Evolutionary conservation across 2,797 vertebrate genomes (phyloP), one percentile per base, ranked within the genome.

Genomic region (Linurgus olivaceus): DNA sequence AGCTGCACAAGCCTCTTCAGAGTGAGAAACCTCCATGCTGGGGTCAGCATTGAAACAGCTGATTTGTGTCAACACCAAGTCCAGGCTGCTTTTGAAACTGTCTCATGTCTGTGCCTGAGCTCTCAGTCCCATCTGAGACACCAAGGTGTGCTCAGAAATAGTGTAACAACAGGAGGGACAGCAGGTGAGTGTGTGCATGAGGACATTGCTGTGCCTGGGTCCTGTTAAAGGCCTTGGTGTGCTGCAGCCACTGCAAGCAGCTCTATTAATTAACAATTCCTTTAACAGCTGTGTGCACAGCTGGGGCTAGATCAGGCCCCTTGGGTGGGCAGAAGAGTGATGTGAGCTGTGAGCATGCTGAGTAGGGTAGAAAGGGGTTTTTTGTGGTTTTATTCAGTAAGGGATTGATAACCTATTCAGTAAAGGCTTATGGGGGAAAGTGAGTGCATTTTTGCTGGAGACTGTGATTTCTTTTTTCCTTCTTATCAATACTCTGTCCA

Each of bases 281-380:
- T 33, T 37, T 72, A 72, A 21, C 19, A 40, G 19, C 25, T 25
- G 21, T 10, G 33, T 31, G 15, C 67, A 48, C 65, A 87, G 29
- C 48, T 67, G 55, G 29, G 45, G n/a, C 26, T 74, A 44, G n/a
- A 25, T 33, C n/a, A 44, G 52, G 20, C 6, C 29, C 25, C 29
- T 44, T 61, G 44, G 48, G 20, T 2, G 38, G 50, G 50, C 50
- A 38, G 37, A 47, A 54, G 28, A 63, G 40, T 3, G 2, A 24
- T n/a, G 16, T 38, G 35, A 88, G 54, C 54, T 66, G 2, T 24
- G 18, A 76, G 35, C 25, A 50, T 0, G 0, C 18, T 72, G 16
- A 50, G 38, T 24, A 21, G 44, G 24, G 35, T 17, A 77, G 42
- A 59, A 73, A 47, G 33, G 37, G n/a, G 23, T 2, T 1, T 45